Conservation (phyloP, 92 coral and sea anemone species). For the Nematostella vectensis region DNA sequence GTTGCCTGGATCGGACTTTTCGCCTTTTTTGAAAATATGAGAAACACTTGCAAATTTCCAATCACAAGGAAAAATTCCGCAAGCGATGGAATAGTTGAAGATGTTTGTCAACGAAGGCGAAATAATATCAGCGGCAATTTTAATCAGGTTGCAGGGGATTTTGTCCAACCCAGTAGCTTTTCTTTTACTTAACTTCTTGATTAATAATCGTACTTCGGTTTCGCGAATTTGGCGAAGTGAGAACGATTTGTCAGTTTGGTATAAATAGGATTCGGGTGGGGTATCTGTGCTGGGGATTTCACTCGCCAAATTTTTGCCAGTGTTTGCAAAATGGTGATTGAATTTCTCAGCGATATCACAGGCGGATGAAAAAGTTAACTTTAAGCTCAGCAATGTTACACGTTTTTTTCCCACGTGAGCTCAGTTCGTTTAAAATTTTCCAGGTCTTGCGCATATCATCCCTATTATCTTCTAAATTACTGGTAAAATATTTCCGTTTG, state of each 20-base stretch:
- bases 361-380: constrained; percentile 7
- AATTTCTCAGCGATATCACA: constrained; percentile 18
- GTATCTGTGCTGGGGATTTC: constrained; percentile 14
- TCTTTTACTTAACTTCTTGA: constrained; percentile 7
- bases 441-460: constrained; percentile 27
- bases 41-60: too few relatives aligned
- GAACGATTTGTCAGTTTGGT: constrained; percentile 13
- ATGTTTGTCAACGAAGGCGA: neutral
- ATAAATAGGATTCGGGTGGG: constrained; percentile 20
- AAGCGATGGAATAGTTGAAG: too few relatives aligned
- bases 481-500: too few relatives aligned
- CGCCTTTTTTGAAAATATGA: too few relatives aligned
- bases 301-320: constrained; percentile 19
- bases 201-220: too few relatives aligned
- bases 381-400: constrained; percentile 12
- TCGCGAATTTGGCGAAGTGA: constrained; percentile 9
- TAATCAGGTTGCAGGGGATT: neutral
- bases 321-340: constrained; percentile 19
- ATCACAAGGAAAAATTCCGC: too few relatives aligned
- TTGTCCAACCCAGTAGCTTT: constrained; percentile 2
- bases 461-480: too few relatives aligned
- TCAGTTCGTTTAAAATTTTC: constrained; percentile 25
- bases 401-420: constrained; percentile 12
- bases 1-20: too few relatives aligned
- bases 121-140: neutral